Evolutionary conservation across 2,888 invertebrate species (phyloP).

Genomic region (Cecidostiba fungosa): DNA sequence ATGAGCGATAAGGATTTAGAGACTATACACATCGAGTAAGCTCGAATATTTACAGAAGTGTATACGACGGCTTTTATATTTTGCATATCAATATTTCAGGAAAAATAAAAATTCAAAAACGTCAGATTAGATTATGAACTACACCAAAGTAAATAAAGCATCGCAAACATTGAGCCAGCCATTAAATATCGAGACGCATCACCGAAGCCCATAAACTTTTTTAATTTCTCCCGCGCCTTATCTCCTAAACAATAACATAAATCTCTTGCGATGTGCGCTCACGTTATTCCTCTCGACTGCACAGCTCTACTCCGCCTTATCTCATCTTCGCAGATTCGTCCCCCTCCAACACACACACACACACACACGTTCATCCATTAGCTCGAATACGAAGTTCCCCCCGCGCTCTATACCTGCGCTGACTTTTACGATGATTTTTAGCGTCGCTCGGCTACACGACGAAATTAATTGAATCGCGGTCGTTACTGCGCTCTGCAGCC

Average conservation of each 20-base stretch:
- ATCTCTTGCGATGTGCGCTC: not conserved
- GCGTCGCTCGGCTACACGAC: not conserved
- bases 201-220: not conserved
- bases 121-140: too few relatives aligned
- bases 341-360: not conserved
- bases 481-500: not conserved
- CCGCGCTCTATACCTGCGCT: not conserved
- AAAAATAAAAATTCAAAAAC: too few relatives aligned
- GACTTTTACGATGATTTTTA: constrained; percentile 13
- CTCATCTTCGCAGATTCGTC: constrained; percentile 3
- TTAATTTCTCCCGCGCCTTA: not conserved
- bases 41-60: not conserved
- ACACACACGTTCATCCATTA: not conserved
- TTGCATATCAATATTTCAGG: too few relatives aligned
- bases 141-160: too few relatives aligned
- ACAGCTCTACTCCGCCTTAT: constrained; percentile 1
- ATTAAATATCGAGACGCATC: not conserved
- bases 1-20: not conserved
- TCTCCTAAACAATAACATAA: constrained; percentile 6
- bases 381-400: not conserved
- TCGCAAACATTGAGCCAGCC: not conserved
- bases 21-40: not conserved
- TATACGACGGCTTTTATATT: not conserved
- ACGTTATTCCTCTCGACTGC: constrained; percentile 16
- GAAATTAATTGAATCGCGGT: constrained; percentile 24